Evolutionary conservation across 2,888 invertebrate genomes (phyloP), one percentile per base, ranked within the genome.

Genomic region (Protophormia terraenovae): DNA sequence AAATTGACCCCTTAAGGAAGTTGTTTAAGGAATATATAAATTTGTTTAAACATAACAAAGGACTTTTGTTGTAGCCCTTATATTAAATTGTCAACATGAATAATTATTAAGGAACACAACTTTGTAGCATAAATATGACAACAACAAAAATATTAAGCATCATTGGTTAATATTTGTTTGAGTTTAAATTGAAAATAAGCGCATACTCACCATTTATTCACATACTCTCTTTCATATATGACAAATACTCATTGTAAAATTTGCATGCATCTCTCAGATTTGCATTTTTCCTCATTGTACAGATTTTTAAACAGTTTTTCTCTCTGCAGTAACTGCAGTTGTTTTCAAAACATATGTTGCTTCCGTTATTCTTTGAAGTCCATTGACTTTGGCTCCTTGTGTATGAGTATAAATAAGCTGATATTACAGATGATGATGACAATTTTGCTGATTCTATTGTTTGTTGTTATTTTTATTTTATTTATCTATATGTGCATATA

Each of bases 321-420:
- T 66, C 55, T 41, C 67, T 80, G 29, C 50, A 66, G 14, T 80
- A 53, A 53, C 45, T 55, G 72, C 55, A 83, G 75, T 76, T 72
- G 29, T 64, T 45, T 71, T 22, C 45, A 24, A 67, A 58, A 60
- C 72, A 83, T 80, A 73, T 75, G 73, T 78, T 82, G 78, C 78
- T 82, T 85, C 73, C 82, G 29, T 75, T 82, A 75, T 71, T 71
- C 69, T 85, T 78, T 75, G 78, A 64, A 78, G 82, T 85, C 73
- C 82, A 82, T 85, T 85, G 85, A 85, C 85, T 78, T 85, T 85
- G 73, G 16, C 24, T 55, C 10, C 24, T 55, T 45, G 24, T 55
- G 16, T 60, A 22, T 6, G 12, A 67, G 58, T 14, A 66, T 53
- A 24, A 50, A 64, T 19, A 53, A 53, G 53, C 41, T 71, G 45